Evolutionary conservation across 2,888 invertebrate species (phyloP).

Genomic region (Hylaea fasciaria): DNA sequence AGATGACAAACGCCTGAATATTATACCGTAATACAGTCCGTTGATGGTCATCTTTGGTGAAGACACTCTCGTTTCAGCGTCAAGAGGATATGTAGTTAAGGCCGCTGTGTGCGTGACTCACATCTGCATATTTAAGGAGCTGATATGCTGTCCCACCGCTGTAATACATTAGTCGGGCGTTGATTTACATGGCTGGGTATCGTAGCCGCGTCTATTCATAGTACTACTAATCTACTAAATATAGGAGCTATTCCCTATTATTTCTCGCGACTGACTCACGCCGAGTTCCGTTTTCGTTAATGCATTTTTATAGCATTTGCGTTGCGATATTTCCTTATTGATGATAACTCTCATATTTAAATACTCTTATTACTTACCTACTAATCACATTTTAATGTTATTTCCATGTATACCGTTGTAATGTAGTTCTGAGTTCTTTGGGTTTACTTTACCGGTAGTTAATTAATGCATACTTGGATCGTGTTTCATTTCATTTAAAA

Average conservation of each 20-base stretch:
- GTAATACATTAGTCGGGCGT: slow-evolving; percentile 79
- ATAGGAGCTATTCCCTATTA: slow-evolving; percentile 82
- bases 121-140: neutral
- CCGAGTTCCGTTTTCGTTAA: slow-evolving; percentile 69
- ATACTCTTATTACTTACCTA: too few species aligned
- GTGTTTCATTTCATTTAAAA: slow-evolving; percentile 30
- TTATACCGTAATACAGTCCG: too few species aligned
- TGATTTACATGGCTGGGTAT: slow-evolving; percentile 78
- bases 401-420: too few species aligned
- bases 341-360: neutral
- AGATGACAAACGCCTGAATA: too few species aligned
- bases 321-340: neutral
- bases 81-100: neutral
- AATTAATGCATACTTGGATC: slow-evolving; percentile 20
- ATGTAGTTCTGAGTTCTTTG: neutral
- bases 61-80: neutral
- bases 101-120: slow-evolving; percentile 10
- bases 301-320: slow-evolving; percentile 38
- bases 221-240: slow-evolving; percentile 81
- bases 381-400: too few species aligned
- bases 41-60: too few species aligned
- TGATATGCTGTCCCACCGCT: slow-evolving; percentile 16
- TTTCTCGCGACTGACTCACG: slow-evolving; percentile 77
- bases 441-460: slow-evolving; percentile 8
- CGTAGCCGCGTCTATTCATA: slow-evolving; percentile 82